Evolutionary conservation across 2,888 invertebrate species (phyloP).

Genomic region (Stenotaenia linearis): DNA sequence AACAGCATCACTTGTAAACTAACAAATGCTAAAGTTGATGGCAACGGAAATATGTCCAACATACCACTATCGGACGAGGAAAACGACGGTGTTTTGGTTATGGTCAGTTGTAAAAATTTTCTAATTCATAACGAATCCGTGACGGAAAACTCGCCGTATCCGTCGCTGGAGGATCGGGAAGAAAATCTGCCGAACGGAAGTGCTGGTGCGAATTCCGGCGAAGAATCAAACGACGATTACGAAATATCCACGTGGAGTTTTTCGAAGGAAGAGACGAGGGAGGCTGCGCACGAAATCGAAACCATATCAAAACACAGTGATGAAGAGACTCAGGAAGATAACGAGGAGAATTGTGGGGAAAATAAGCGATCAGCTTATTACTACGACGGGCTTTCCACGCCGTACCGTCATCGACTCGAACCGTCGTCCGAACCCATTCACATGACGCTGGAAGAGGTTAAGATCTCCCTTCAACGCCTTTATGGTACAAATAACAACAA

Average conservation of each 20-base stretch:
- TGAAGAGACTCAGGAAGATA: neutral
- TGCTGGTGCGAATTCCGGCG: neutral
- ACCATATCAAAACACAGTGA: neutral
- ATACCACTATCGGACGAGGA: neutral
- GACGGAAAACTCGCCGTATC: neutral
- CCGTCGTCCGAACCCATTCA: conserved; percentile 67
- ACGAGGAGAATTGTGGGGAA: neutral
- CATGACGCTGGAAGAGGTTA: conserved; percentile 59
- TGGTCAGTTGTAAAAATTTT: conserved; percentile 10
- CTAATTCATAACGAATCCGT: neutral
- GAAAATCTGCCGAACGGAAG: neutral
- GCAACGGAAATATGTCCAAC: conserved; percentile 1
- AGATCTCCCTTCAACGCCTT: conserved; percentile 37
- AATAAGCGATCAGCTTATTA: neutral
- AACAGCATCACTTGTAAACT: neutral
- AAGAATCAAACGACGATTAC: neutral
- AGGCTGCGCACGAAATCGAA: no score
- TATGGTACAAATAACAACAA: conserved; percentile 3
- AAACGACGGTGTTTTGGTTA: neutral
- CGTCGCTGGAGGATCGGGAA: neutral
- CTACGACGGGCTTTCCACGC: neutral
- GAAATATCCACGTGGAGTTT: neutral
- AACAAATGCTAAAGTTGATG: neutral
- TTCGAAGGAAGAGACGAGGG: neutral
- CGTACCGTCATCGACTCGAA: neutral